These are phyloP conservation scores for Callipepla californica DNA, from an alignment of 2,113 vertebrate genomes.

Conservation along the genomic window DNA sequence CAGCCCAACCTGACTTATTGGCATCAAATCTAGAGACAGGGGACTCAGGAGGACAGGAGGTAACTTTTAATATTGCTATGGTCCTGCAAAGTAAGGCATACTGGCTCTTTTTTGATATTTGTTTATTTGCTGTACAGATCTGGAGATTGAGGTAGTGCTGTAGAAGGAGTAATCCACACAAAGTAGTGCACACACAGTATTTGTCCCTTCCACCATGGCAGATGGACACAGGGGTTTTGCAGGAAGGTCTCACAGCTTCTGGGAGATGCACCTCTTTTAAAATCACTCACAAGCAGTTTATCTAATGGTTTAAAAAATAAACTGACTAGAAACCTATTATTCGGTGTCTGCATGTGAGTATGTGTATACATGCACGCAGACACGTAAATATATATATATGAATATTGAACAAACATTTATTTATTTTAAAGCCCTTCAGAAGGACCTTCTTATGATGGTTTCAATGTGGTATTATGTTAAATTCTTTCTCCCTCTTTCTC, in stretches of 20 bases:
- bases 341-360: conserved; percentile 44
- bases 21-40: not conserved
- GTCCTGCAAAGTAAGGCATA: not conserved
- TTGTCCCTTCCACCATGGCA: not conserved
- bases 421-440: conserved; percentile 79
- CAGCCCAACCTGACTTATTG: not conserved
- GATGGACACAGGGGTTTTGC: not conserved
- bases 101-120: not conserved
- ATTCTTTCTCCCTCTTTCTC: not conserved
- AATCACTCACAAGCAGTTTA: conserved; percentile 6
- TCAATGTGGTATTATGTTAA: conserved; percentile 77
- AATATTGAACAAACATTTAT: conserved; percentile 75
- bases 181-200: not conserved
- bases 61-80: not conserved
- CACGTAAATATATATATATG: conserved; percentile 61
- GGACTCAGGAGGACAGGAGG: not conserved
- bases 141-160: not conserved
- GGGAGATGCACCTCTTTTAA: not conserved
- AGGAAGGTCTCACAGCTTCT: not conserved
- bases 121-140: conserved; percentile 6
- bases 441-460: conserved; percentile 78
- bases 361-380: not conserved
- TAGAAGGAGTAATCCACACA: not conserved
- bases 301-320: conserved; percentile 60
- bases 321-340: conserved; percentile 63